Conservation (phyloP, 2,797 vertebrate species). For the Telmatherina bonti region DNA sequence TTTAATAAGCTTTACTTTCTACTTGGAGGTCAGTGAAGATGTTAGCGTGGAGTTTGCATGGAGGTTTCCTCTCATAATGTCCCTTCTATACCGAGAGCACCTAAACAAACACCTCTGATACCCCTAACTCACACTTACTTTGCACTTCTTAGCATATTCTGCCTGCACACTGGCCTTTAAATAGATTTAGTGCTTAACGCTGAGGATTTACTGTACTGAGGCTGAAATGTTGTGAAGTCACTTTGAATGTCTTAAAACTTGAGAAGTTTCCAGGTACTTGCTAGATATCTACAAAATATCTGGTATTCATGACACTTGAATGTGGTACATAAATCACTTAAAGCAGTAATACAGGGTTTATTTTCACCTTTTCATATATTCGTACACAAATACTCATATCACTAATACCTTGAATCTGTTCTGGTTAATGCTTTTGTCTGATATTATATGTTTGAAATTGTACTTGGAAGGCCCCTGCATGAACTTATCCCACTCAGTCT, state of each 20-base stretch:
- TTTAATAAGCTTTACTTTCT: not conserved
- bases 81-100: not conserved
- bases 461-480: slow-evolving; percentile 31
- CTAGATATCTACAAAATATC: not conserved
- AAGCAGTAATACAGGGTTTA: not conserved
- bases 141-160: not conserved
- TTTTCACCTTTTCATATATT: not conserved
- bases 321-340: not conserved
- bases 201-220: not conserved
- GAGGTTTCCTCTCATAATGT: not conserved
- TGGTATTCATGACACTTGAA: not conserved
- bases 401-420: slow-evolving; percentile 1
- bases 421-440: not conserved
- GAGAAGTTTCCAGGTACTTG: not conserved
- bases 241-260: not conserved
- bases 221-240: not conserved
- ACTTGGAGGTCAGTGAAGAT: not conserved
- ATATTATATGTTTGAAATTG: slow-evolving; percentile 22
- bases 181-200: not conserved
- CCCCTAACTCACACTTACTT: not conserved
- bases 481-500: slow-evolving; percentile 47
- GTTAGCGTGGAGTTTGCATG: not conserved
- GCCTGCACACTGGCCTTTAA: not conserved
- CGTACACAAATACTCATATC: not conserved
- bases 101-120: not conserved